Percentiles rank a stretch among this genome's conserved stretches.
phyloP scores from a whole-genome alignment of 2,113 vertebrate genomes.

The Ploceus nigricollis region DNA sequence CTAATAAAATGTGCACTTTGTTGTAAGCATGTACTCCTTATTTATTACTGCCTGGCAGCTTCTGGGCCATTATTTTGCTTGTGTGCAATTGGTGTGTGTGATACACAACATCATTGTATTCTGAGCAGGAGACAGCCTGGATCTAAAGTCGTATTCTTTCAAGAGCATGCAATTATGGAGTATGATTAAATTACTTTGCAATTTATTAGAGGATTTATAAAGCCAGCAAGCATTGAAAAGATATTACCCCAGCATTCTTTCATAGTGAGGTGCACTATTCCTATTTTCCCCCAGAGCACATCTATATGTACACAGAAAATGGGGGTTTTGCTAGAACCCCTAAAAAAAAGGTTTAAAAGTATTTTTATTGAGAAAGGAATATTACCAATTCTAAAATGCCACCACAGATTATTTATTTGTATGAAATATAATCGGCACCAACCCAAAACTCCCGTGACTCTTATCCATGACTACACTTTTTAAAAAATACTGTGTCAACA shows the following conservation, averaged over 20 bases:
- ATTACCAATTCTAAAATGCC: conserved; percentile 1
- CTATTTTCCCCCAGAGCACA: not conserved
- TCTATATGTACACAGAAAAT: not conserved
- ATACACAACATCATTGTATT: not conserved
- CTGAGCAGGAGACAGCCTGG: not conserved
- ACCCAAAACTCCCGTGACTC: conserved; percentile 12
- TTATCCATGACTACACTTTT: conserved; percentile 12
- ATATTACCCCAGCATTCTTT: not conserved
- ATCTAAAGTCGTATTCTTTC: conserved; percentile 22
- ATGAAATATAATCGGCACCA: not conserved
- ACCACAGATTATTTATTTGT: conserved; percentile 32
- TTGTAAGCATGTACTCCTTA: conserved; percentile 43
- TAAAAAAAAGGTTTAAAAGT: not conserved
- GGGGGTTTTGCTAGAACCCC: not conserved
- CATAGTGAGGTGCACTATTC: not conserved
- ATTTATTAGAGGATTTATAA: conserved; percentile 50
- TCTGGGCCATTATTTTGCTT: not conserved
- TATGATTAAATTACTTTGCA: conserved; percentile 35
- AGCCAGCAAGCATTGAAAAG: not conserved
- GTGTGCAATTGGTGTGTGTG: not conserved
- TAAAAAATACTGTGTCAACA: conserved; percentile 51
- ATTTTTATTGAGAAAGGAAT: conserved; percentile 9
- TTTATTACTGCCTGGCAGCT: conserved; percentile 51
- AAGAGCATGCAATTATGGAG: conserved; percentile 33
- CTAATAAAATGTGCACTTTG: conserved; percentile 2